These are phyloP conservation scores for Acrocephalus kingi DNA, from an alignment of 2,113 vertebrate species.

Conservation along the genomic window DNA sequence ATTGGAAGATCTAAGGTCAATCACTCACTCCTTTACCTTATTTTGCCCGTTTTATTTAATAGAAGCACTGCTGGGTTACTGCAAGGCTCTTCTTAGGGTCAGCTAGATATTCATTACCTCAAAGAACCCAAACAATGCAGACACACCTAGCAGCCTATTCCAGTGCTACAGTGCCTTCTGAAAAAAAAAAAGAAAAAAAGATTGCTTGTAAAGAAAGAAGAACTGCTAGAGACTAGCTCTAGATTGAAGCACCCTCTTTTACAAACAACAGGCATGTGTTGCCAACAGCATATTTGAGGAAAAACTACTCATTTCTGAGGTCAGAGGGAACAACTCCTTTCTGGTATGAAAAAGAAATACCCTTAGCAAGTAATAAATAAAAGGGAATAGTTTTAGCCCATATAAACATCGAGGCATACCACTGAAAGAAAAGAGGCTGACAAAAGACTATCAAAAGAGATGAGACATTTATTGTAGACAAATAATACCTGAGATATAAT, in stretches of 20 bases:
- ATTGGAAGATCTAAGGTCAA: neutral
- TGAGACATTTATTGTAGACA: neutral
- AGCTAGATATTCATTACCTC: neutral
- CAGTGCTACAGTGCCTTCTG: neutral
- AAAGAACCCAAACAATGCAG: neutral
- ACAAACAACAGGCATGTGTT: neutral
- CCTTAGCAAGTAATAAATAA: neutral
- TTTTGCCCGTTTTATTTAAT: neutral
- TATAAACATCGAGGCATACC: neutral
- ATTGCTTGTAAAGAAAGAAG: neutral
- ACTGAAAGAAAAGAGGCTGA: neutral
- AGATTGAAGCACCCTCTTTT: neutral
- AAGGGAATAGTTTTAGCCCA: neutral
- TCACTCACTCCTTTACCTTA: neutral
- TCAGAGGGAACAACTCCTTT: neutral
- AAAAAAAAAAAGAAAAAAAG: neutral
- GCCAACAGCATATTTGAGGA: neutral
- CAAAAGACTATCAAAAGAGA: neutral
- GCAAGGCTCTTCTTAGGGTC: neutral
- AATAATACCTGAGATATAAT: neutral
- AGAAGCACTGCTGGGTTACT: neutral
- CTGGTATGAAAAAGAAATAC: neutral
- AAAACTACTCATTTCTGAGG: neutral
- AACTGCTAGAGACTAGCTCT: neutral
- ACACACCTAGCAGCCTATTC: neutral